Conservation (phyloP, 2,888 invertebrate genomes). For the Lutraria lutraria region DNA sequence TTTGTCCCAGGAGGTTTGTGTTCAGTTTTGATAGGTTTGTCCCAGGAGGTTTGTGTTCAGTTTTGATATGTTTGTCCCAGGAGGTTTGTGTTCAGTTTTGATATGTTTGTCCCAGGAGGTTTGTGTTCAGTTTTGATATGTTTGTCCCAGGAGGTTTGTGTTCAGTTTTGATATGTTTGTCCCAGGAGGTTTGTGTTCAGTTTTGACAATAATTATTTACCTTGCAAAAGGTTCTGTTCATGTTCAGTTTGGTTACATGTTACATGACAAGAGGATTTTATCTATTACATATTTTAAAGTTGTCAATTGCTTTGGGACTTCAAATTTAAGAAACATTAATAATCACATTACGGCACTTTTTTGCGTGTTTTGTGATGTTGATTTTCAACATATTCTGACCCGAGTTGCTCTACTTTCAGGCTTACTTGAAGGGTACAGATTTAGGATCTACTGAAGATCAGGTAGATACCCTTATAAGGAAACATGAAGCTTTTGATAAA, state of each 20-base stretch:
- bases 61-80: background rate
- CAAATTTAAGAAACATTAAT: no score
- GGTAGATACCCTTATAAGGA: slow-evolving; percentile 98
- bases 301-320: no score
- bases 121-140: slow-evolving; percentile 88
- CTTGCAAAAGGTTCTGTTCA: no score
- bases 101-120: background rate
- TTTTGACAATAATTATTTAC: no score
- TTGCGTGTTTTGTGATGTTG: no score
- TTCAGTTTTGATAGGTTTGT: slow-evolving; percentile 89
- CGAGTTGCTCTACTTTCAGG: slow-evolving; percentile 80
- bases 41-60: slow-evolving; percentile 91
- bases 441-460: slow-evolving; percentile 99
- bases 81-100: background rate
- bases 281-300: slow-evolving; percentile 73
- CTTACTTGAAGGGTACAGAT: slow-evolving; percentile 91
- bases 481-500: slow-evolving; percentile 99
- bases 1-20: background rate
- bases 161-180: no score
- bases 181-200: no score
- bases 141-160: slow-evolving; percentile 95
- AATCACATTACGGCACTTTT: no score
- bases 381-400: no score
- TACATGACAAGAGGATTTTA: no score
- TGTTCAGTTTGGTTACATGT: no score